These are phyloP conservation scores for Drosophila aff. DNA, from an alignment of 1,140 invertebrate genomes.

Conservation along the genomic window DNA sequence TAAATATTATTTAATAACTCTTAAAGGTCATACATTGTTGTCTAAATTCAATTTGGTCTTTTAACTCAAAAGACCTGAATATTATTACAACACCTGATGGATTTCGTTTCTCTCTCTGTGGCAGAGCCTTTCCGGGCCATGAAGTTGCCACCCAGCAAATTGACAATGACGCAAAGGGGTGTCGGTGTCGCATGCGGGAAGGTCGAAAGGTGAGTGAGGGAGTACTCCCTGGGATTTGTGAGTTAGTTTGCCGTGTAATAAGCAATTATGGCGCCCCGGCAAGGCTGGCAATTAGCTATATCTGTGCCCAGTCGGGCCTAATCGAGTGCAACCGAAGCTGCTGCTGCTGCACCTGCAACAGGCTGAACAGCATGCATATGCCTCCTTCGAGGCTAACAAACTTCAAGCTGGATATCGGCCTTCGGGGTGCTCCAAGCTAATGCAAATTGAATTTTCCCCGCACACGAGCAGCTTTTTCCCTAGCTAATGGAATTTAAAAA, in stretches of 20 bases:
- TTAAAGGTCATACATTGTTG: neutral
- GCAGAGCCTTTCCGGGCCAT: constrained; percentile 35
- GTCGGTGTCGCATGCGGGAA: constrained; percentile 13
- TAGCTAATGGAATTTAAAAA: constrained; percentile 72
- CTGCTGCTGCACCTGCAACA: constrained; percentile 25
- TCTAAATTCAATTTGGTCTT: too few relatives aligned
- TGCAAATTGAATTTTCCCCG: constrained; percentile 63
- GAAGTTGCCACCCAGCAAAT: constrained; percentile 44
- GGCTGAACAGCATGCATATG: constrained; percentile 11
- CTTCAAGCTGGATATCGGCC: constrained; percentile 17
- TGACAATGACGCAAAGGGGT: constrained; percentile 55
- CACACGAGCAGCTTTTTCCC: constrained; percentile 33
- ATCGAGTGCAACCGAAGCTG: constrained; percentile 38
- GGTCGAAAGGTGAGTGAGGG: too few relatives aligned
- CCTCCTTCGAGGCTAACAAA: constrained; percentile 25
- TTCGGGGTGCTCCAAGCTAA: constrained; percentile 37
- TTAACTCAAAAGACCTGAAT: neutral
- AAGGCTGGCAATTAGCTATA: constrained; percentile 65
- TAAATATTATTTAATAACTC: neutral
- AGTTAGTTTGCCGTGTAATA: constrained; percentile 75
- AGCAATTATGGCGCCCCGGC: constrained; percentile 65
- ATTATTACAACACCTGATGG: neutral
- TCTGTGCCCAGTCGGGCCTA: constrained; percentile 60
- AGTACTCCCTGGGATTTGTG: constrained; percentile 50
- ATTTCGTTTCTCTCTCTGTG: constrained; percentile 3